Evolutionary conservation across 2,113 vertebrate species (phyloP).

Genomic region (Erinaceus europaeus): DNA sequence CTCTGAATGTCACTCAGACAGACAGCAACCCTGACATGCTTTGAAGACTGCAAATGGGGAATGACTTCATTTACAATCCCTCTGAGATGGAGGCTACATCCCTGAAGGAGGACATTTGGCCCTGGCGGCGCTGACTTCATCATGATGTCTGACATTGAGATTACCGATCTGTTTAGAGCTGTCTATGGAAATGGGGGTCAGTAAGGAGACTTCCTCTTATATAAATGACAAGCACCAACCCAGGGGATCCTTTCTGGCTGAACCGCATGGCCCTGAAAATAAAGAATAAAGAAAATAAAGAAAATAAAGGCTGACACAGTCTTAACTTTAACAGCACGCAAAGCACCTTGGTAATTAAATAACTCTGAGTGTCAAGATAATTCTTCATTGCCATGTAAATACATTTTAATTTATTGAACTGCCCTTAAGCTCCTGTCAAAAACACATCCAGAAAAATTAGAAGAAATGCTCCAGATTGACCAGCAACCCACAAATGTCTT

Average conservation of each 20-base stretch:
- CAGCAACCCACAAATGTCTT: conserved; percentile 38
- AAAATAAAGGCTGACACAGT: conserved; percentile 58
- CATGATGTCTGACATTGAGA: conserved; percentile 75
- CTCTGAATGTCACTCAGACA: conserved; percentile 57
- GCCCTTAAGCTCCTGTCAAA: conserved; percentile 72
- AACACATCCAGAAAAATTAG: conserved; percentile 68
- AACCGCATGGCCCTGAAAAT: conserved; percentile 66
- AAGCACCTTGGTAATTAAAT: conserved; percentile 75
- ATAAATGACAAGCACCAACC: conserved; percentile 70
- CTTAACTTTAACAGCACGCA: conserved; percentile 65
- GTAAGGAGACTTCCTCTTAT: conserved; percentile 61
- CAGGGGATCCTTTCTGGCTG: conserved; percentile 46
- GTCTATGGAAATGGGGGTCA: conserved; percentile 77
- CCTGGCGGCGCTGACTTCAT: conserved; percentile 50
- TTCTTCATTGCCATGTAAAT: conserved; percentile 77
- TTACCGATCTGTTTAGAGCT: conserved; percentile 75
- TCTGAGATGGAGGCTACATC: conserved; percentile 52
- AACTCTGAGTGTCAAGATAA: conserved; percentile 70
- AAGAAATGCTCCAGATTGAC: conserved; percentile 55
- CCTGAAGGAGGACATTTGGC: conserved; percentile 50
- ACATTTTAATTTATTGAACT: conserved; percentile 76
- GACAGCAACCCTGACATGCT: conserved; percentile 24
- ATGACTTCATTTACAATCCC: conserved; percentile 69
- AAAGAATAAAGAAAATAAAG: too few relatives aligned
- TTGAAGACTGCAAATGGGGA: conserved; percentile 59